phyloP scores from a whole-genome alignment of 1,140 invertebrate genomes.

The Frieseomelitta varia region DNA sequence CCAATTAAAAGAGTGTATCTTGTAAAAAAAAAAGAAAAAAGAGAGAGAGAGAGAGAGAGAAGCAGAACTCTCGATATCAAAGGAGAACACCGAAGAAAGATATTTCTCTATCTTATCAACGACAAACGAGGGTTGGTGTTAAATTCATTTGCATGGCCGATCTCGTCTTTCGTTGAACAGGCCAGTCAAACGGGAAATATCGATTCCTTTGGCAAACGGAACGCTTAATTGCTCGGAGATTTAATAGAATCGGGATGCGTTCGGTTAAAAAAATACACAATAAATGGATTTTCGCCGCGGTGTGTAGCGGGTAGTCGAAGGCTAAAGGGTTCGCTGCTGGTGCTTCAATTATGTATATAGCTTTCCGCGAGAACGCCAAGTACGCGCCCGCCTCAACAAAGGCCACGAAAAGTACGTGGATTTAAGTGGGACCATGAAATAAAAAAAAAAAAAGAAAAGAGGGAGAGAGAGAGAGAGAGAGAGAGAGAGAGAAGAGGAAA shows the following conservation, averaged over 20 bases:
- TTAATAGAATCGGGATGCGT: background rate
- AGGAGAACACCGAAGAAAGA: background rate
- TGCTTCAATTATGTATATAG: slow-evolving; percentile 45
- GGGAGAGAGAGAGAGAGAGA: too few relatives aligned
- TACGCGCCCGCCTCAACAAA: slow-evolving; percentile 34
- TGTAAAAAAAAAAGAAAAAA: background rate
- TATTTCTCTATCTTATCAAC: background rate
- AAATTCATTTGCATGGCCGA: background rate
- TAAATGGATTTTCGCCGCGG: background rate
- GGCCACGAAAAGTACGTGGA: slow-evolving; percentile 42
- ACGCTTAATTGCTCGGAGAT: background rate
- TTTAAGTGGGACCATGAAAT: slow-evolving; percentile 26
- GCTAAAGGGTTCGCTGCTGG: background rate
- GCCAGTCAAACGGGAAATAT: background rate
- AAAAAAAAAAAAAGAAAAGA: background rate
- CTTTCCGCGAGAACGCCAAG: slow-evolving; percentile 14
- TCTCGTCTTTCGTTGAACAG: background rate
- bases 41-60: too few relatives aligned
- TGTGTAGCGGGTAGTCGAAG: background rate
- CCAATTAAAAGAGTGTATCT: background rate
- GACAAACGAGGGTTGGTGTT: background rate
- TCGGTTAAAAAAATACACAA: slow-evolving; percentile 12
- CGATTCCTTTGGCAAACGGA: slow-evolving; percentile 2
- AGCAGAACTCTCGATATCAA: background rate
- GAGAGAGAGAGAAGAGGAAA: background rate